Base-by-base conservation (phyloP, 2,113 vertebrate species). In the Phocoena phocoena region DNA sequence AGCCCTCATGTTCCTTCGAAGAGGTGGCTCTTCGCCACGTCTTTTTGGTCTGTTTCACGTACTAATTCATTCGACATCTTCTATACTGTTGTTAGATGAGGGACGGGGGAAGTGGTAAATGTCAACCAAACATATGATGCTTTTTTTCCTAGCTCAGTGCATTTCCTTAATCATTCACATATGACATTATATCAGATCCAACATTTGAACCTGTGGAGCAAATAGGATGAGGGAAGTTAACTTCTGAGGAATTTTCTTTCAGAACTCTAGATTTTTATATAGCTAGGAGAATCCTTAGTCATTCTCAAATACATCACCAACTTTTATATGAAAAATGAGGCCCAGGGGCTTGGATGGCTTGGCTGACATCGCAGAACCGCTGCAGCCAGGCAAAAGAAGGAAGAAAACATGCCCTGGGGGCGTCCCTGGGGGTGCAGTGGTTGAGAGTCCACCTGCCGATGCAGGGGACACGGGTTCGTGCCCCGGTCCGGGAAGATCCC, bases 121-220 rank as follows among this genome's bases (percentile, higher is more conserved):
- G 62, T 77, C 68, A 93, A 25, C 47, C 86, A 97, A 88, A 93
- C 55, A 63, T 74, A 65, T 47, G 50, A 79, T 76, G 23, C 3
- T 71, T 36, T 94, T 67, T 81, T 41, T 47, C 4, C 73, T 80
- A 94, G 62, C 47, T 82, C 68, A 95, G 55, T 83, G 36, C 38
- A 73, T 93, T 93, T 83, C 65, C 77, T 95, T 91, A 90, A 92
- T 96, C 90, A 92, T 87, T 84, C 68, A 93, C 21, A 55, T 88
- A 70, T 93, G 89, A 68, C 88, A 92, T 94, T 93, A 25, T 73
- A 76, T 83, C 77, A 85, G 63, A 63, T 80, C 76, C 17, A 74
- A 6, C 38, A 25, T 86, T 77, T 93, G 83, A 92, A 84, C 25
- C 21, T 84, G 50, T 1, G 3, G 31, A 93, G 36, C 55, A 79